Percentiles rank a stretch among this genome's conserved stretches.
Conservation (phyloP, 2,888 invertebrate species). For the Aphidius colemani region DNA sequence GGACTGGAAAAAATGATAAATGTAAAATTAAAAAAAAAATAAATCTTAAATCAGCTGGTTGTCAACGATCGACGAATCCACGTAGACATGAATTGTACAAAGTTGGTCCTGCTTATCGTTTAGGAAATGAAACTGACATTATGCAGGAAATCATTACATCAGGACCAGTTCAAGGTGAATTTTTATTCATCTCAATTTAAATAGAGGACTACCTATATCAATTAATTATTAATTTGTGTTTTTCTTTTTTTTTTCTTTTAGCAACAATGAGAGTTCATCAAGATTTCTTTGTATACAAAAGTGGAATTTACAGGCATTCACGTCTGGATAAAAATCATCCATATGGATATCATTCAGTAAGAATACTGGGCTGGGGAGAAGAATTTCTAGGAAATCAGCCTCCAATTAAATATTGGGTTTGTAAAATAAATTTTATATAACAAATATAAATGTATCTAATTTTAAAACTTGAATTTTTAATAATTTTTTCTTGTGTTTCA, state of each 20-base stretch:
- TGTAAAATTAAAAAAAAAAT: slow-evolving; percentile 69
- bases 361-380: slow-evolving; percentile 92
- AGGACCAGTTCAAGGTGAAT: slow-evolving; percentile 87
- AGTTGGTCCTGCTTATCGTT: slow-evolving; percentile 76
- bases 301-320: slow-evolving; percentile 80
- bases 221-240: background rate
- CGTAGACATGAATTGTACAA: slow-evolving; percentile 70
- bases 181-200: too few species aligned
- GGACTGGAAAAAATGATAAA: slow-evolving; percentile 66
- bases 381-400: slow-evolving; percentile 64
- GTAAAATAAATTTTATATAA: slow-evolving; percentile 39
- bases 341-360: slow-evolving; percentile 85
- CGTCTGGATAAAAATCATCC: slow-evolving; percentile 61
- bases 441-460: background rate
- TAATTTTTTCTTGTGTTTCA: slow-evolving; percentile 57
- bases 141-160: slow-evolving; percentile 89
- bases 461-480: slow-evolving; percentile 11
- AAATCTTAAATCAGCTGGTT: slow-evolving; percentile 64
- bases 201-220: background rate
- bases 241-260: slow-evolving; percentile 50
- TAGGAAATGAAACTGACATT: slow-evolving; percentile 80
- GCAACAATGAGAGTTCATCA: slow-evolving; percentile 88
- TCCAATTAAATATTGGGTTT: slow-evolving; percentile 84
- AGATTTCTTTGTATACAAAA: slow-evolving; percentile 89
- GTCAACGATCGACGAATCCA: slow-evolving; percentile 60